phyloP scores from a whole-genome alignment of 2,797 vertebrate genomes.

The Tolypeutes matacus region DNA sequence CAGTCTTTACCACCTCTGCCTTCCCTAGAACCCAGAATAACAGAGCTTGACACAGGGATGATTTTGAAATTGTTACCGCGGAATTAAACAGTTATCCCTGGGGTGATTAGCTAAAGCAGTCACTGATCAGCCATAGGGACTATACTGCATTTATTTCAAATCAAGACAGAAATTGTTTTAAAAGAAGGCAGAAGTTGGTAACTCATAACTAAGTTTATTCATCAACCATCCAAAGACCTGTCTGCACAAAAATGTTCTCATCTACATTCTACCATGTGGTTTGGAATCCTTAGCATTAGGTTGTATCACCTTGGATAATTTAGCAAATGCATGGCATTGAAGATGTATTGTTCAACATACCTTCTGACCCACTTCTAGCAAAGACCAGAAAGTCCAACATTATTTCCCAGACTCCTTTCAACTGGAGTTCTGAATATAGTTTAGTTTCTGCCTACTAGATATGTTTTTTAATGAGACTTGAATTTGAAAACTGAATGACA shows the following conservation, averaged over 20 bases:
- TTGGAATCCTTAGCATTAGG: not conserved
- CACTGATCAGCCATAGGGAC: not conserved
- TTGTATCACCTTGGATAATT: not conserved
- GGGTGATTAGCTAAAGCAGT: not conserved
- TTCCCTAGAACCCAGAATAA: not conserved
- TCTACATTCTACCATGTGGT: not conserved
- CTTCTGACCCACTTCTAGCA: not conserved
- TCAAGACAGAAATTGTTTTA: not conserved
- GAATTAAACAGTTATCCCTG: not conserved
- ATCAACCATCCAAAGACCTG: not conserved
- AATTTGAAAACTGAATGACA: not conserved
- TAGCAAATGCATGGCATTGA: not conserved
- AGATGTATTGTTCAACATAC: not conserved
- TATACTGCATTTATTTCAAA: not conserved
- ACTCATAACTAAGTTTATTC: not conserved
- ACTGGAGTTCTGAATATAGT: not conserved
- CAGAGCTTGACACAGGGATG: not conserved
- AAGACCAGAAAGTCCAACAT: not conserved
- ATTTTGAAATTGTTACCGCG: not conserved
- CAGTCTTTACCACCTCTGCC: not conserved
- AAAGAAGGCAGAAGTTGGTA: not conserved
- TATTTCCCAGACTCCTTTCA: not conserved
- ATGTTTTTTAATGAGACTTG: not conserved
- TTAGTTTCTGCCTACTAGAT: not conserved
- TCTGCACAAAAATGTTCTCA: not conserved